Base-by-base conservation (phyloP, 2,888 invertebrate species). In the Zootermopsis nevadensis region DNA sequence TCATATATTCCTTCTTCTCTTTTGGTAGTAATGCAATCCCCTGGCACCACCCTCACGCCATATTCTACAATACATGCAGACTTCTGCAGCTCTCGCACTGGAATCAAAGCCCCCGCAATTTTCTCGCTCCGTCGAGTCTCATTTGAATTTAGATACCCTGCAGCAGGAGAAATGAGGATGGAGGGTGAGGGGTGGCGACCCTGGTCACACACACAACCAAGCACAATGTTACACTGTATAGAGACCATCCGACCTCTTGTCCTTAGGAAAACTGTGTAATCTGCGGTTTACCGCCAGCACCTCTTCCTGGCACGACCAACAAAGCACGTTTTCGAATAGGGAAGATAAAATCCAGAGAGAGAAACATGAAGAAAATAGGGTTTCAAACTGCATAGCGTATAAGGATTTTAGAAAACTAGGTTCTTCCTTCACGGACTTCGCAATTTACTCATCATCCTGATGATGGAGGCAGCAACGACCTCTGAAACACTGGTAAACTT, bases 141-240 rank as follows among this genome's bases (percentile, higher is more conserved):
- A 74, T 74, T 74, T 74, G 74, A 74, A 74, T 74, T 74, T 74
- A 74, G 74, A 74, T 74, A 74, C 42, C 74, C 74, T 42, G 42
- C 74, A 38, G 74, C 22, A 38, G 42, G 48, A 19, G 48, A 15
- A n/a, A n/a, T 19, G 15, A 48, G 60, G 48, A 55, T 55, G 15
- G 24, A 8, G 27, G 60, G 48, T 15, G 1, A 15, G 60, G n/a
- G 27, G 60, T 27, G 60, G 2, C n/a, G n/a, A n/a, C n/a, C n/a
- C n/a, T n/a, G 8, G 42, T 8, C 42, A 7, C 12, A 42, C 12
- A 15, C 42, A 15, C 12, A 42, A 42, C 12, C 15, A 15, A 6
- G 6, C 12, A 15, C 55, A 2, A n/a, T 27, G 60, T 27, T 27
- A 6, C 1, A 60, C 1, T 27, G n/a, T 60, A 60, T 12, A 60